A percentile compares a stretch with the other conserved stretches of the same genome.
Evolutionary conservation across 2,113 vertebrate species (phyloP).

Genomic region (Gila orcuttii): DNA sequence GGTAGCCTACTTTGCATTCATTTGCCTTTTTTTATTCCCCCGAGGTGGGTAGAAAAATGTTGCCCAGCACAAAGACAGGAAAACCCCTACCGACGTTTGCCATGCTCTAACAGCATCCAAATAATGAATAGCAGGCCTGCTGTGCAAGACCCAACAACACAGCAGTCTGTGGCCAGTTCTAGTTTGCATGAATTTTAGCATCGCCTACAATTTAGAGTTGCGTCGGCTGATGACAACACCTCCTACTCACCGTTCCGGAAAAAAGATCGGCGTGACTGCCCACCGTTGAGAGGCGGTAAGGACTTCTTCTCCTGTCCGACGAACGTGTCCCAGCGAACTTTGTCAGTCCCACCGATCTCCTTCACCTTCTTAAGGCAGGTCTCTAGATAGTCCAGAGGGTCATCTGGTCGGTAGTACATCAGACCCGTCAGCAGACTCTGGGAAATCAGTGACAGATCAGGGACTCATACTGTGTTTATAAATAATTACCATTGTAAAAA

Average conservation of each 20-base stretch:
- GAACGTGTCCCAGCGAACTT: conserved; percentile 97
- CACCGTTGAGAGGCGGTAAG: conserved; percentile 91
- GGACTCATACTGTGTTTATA: not conserved
- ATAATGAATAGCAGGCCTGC: not conserved
- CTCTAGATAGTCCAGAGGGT: conserved; percentile 96
- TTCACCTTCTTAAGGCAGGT: conserved; percentile 90
- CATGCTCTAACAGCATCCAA: not conserved
- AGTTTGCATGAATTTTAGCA: conserved; percentile 1
- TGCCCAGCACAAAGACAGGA: conserved; percentile 8
- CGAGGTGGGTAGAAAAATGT: conserved; percentile 8
- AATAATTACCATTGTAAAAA: not conserved
- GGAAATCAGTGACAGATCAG: conserved; percentile 52
- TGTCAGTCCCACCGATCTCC: conserved; percentile 92
- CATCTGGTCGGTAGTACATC: conserved; percentile 95
- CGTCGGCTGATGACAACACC: not conserved
- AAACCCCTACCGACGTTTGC: not conserved
- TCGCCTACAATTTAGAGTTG: not conserved
- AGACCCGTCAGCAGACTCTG: conserved; percentile 97
- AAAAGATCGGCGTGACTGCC: conserved; percentile 90
- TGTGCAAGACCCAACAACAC: not conserved
- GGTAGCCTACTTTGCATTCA: conserved; percentile 19
- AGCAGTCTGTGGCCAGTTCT: not conserved
- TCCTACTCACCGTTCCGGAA: conserved; percentile 89
- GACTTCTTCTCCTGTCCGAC: conserved; percentile 95
- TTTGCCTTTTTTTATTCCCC: conserved; percentile 47